phyloP scores from a whole-genome alignment of 2,888 invertebrate species.

The Yponomeuta cagnagella region DNA sequence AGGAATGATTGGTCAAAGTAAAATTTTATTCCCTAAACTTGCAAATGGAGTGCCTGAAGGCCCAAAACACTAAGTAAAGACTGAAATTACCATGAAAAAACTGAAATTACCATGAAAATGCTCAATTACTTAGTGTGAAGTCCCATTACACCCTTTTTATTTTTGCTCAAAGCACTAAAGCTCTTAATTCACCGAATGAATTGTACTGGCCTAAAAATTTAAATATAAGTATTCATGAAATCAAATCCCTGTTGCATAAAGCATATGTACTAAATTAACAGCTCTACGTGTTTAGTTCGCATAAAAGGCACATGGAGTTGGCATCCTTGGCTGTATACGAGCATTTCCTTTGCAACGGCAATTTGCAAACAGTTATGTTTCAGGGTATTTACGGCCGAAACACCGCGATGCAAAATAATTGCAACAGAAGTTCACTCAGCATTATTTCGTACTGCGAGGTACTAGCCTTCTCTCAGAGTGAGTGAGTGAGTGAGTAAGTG shows the following conservation, averaged over 20 bases:
- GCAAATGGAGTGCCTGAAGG: too few species aligned
- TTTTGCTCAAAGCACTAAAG: background rate
- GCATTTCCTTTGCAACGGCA: constrained; percentile 1
- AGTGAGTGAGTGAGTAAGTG: too few species aligned
- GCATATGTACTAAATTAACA: background rate
- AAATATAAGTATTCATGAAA: background rate
- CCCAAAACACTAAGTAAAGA: too few species aligned
- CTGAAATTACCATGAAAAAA: too few species aligned
- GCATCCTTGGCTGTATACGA: background rate
- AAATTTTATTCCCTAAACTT: too few species aligned
- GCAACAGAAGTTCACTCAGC: too few species aligned
- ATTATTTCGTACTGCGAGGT: too few species aligned
- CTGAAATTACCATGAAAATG: too few species aligned
- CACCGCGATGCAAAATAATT: background rate
- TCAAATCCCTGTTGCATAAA: background rate
- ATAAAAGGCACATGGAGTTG: background rate
- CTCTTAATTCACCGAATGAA: background rate
- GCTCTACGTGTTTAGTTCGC: background rate
- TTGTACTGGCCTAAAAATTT: background rate
- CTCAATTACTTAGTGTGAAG: too few species aligned
- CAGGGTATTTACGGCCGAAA: background rate
- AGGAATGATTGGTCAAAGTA: too few species aligned
- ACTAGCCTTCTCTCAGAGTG: too few species aligned
- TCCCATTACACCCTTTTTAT: background rate
- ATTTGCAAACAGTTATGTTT: constrained; percentile 1